Evolutionary conservation across 2,113 vertebrate genomes (phyloP).

Genomic region (Eupsittula cactorum): DNA sequence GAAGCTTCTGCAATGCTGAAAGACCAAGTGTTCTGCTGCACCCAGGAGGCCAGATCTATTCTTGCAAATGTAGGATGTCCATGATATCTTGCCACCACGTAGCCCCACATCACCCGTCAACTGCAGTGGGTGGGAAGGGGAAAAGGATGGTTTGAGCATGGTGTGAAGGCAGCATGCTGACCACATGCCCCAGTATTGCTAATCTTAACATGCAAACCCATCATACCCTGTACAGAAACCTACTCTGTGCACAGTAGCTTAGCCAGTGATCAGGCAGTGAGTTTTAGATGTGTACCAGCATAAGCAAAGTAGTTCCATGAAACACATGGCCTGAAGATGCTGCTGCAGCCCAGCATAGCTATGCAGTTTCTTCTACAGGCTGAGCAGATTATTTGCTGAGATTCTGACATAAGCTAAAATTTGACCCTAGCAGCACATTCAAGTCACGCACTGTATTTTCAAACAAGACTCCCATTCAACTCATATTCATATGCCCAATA

Average conservation of each 20-base stretch:
- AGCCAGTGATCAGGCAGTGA: accelerated
- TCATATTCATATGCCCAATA: not conserved
- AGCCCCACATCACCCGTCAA: not conserved
- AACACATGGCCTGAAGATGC: accelerated
- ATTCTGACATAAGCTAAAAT: not conserved
- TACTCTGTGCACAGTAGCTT: accelerated
- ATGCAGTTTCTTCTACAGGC: not conserved
- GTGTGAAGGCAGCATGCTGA: not conserved
- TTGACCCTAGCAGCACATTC: not conserved
- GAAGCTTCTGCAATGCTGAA: not conserved
- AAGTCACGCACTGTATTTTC: slow-evolving; percentile 20
- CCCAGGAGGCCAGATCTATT: not conserved
- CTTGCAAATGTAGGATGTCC: not conserved
- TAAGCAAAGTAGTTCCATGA: accelerated
- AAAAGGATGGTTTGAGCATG: accelerated
- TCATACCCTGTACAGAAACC: not conserved
- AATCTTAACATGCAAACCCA: no score
- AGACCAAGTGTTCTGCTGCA: not conserved
- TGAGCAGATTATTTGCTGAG: not conserved
- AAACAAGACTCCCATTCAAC: not conserved
- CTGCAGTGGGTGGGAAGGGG: not conserved
- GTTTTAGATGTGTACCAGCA: not conserved
- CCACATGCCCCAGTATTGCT: accelerated
- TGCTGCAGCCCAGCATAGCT: not conserved
- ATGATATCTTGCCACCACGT: not conserved